Evolutionary conservation across 2,888 invertebrate species (phyloP).

Genomic region (Orgyia antiqua): DNA sequence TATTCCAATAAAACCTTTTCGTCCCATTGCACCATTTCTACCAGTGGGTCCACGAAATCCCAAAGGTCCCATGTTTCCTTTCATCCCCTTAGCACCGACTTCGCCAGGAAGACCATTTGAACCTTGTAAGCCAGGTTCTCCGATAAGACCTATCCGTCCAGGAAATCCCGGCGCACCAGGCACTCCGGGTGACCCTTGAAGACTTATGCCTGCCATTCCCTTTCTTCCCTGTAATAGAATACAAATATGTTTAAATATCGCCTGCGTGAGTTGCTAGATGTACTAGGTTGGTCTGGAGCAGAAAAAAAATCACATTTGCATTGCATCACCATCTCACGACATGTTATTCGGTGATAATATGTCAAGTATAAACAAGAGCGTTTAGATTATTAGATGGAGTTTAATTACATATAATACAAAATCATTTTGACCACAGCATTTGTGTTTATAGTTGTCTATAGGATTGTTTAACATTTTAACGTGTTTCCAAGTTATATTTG

Average conservation of each 20-base stretch:
- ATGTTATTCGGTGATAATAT: too few species aligned
- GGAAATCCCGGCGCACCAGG: slow-evolving; percentile 84
- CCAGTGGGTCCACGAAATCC: slow-evolving; percentile 61
- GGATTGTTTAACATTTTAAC: too few species aligned
- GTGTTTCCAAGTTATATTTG: too few species aligned
- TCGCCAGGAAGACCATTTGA: slow-evolving; percentile 50
- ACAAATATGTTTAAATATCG: neutral
- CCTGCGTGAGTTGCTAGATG: too few species aligned
- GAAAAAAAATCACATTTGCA: too few species aligned
- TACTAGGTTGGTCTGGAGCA: too few species aligned
- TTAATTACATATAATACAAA: too few species aligned
- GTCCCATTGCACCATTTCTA: slow-evolving; percentile 50
- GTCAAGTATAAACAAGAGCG: too few species aligned
- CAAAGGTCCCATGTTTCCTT: slow-evolving; percentile 72
- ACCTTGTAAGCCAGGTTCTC: slow-evolving; percentile 67
- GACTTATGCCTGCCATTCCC: slow-evolving; percentile 35
- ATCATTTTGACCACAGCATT: too few species aligned
- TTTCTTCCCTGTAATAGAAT: slow-evolving; percentile 53
- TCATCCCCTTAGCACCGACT: slow-evolving; percentile 70
- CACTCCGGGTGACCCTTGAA: slow-evolving; percentile 54
- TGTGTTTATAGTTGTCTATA: too few species aligned
- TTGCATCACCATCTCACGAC: too few species aligned
- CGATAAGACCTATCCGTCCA: slow-evolving; percentile 81
- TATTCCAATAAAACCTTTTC: slow-evolving; percentile 59
- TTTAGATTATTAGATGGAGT: too few species aligned